Evolutionary conservation across 2,797 vertebrate species (phyloP).

Genomic region (Eupleurogrammus muticus): DNA sequence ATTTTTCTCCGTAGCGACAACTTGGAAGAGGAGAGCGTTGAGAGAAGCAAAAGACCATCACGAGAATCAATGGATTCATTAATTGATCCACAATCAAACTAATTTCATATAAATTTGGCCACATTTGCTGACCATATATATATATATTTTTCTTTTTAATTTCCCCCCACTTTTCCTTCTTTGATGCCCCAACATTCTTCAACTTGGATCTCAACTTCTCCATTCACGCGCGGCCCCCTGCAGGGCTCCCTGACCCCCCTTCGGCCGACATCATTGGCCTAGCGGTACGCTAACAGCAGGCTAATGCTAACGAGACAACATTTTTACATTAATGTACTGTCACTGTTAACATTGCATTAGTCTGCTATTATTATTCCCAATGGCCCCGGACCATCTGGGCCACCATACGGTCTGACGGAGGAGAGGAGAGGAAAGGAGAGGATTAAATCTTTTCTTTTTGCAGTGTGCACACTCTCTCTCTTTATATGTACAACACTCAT

Average conservation of each 20-base stretch:
- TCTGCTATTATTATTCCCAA: constrained; percentile 71
- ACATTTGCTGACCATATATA: not conserved
- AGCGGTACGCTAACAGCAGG: constrained; percentile 63
- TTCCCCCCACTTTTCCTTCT: not conserved
- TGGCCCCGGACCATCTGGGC: constrained; percentile 74
- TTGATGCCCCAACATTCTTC: constrained; percentile 24
- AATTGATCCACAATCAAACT: not conserved
- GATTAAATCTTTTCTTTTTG: not conserved
- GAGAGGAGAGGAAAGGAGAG: constrained; percentile 28
- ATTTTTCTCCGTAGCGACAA: constrained; percentile 5
- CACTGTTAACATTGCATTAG: constrained; percentile 77
- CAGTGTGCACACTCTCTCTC: not conserved
- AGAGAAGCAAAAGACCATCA: constrained; percentile 49
- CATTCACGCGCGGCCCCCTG: constrained; percentile 25
- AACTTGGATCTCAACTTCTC: constrained; percentile 50
- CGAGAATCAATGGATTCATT: constrained; percentile 24
- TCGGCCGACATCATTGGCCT: constrained; percentile 41
- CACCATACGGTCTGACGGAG: constrained; percentile 64
- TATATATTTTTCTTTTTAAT: not conserved
- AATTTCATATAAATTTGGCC: not conserved
- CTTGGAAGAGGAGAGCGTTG: constrained; percentile 19
- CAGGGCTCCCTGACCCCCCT: constrained; percentile 32
- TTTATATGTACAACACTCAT: not conserved
- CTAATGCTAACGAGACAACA: constrained; percentile 77
- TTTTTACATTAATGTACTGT: constrained; percentile 72